Conservation (phyloP, 2,888 invertebrate species). For the Scaeva pyrastri region DNA sequence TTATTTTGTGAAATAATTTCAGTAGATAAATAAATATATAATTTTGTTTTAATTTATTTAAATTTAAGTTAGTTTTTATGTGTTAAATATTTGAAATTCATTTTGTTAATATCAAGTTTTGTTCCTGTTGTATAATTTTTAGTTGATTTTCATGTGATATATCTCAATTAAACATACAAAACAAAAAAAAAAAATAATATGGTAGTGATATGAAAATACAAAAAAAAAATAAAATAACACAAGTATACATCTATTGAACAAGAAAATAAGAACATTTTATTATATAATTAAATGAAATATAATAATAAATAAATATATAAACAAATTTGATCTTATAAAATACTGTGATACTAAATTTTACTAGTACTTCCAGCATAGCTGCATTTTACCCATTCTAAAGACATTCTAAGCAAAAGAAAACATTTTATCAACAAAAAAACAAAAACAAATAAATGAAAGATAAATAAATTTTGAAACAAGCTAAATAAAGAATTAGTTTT, state of each 20-base stretch:
- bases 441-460: constrained; percentile 16
- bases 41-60: neutral
- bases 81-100: neutral
- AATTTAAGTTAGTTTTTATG: neutral
- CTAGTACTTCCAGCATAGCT: constrained; percentile 85
- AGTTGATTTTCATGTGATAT: constrained; percentile 36
- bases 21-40: neutral
- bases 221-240: constrained; percentile 60
- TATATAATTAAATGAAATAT: constrained; percentile 66
- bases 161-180: constrained; percentile 46
- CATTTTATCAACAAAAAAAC: constrained; percentile 26
- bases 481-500: constrained; percentile 34
- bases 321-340: constrained; percentile 83
- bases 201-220: constrained; percentile 65
- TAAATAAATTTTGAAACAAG: constrained; percentile 32
- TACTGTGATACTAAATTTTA: constrained; percentile 85
- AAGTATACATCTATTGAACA: constrained; percentile 73
- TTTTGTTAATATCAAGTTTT: neutral
- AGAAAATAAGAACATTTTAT: constrained; percentile 71
- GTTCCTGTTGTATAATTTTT: constrained; percentile 2
- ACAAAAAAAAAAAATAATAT: constrained; percentile 40
- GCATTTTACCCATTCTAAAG: constrained; percentile 84
- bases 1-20: neutral
- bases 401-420: constrained; percentile 81
- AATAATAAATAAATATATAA: constrained; percentile 67